Percentiles rank a stretch among this genome's conserved stretches.
These are phyloP conservation scores for Gasterosteus nipponicus DNA, from an alignment of 2,113 vertebrate genomes.

Conservation along the genomic window DNA sequence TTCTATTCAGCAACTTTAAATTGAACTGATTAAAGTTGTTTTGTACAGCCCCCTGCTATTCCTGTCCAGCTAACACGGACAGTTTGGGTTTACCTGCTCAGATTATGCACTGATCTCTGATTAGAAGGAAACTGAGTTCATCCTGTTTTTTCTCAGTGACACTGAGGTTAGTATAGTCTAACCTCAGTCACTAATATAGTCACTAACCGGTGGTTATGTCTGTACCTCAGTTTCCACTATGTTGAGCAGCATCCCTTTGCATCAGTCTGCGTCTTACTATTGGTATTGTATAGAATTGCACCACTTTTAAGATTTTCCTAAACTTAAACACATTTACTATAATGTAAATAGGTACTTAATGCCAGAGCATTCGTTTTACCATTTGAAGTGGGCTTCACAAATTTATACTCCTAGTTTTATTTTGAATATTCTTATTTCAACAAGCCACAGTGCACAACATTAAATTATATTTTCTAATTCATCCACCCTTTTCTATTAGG, in stretches of 20 bases:
- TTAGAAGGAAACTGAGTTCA: neutral
- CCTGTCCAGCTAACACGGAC: neutral
- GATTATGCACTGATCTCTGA: neutral
- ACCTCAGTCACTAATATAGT: no score
- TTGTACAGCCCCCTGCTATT: neutral
- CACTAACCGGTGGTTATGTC: neutral
- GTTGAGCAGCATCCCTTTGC: neutral
- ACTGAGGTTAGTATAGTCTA: neutral
- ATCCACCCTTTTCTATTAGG: no score
- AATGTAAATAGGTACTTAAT: no score
- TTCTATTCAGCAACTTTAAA: neutral
- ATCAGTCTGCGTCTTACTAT: neutral
- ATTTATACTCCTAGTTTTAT: no score
- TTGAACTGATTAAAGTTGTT: neutral
- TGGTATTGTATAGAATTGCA: neutral
- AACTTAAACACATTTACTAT: neutral
- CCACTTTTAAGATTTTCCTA: neutral
- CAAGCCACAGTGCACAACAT: no score
- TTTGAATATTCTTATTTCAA: no score
- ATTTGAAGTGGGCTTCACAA: no score
- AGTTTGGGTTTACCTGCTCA: neutral
- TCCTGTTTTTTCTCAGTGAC: neutral
- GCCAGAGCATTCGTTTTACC: no score
- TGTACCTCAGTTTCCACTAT: neutral
- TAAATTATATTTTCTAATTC: no score